Evolutionary conservation across 2,113 vertebrate genomes (phyloP), one percentile per base, ranked within the genome.

Genomic region (Anseranas semipalmata): DNA sequence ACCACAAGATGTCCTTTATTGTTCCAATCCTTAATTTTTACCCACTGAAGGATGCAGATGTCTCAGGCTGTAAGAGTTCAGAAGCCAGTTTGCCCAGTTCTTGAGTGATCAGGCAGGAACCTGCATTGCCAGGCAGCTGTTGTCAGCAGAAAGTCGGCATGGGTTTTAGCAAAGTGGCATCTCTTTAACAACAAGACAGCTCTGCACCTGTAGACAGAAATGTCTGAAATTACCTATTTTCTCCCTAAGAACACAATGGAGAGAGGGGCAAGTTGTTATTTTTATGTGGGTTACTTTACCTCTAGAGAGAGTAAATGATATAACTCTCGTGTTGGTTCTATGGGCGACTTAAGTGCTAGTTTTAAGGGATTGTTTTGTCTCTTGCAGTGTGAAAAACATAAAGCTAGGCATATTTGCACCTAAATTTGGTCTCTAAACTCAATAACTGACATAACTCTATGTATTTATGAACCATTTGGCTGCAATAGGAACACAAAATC

Each of bases 71-170:
- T 0, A 0, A 27, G 33, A 66, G 46, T 37, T 15, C 65, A 63
- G 73, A 58, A 82, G 62, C 17, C n/a, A 37, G 17, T 72, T 37
- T 53, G 4, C 12, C 21, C 21, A 16, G 87, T 93, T 52, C 0
- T 0, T 56, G 58, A 15, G 39, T 87, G n/a, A 93, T 15, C 0
- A 0, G 15, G 9, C 28, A 85, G 56, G 1, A 0, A 12, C 6
- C 37, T 0, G 0, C 7, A 1, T 41, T 46, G 37, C n/a, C 77
- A 78, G 37, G 8, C 21, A 12, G 6, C 53, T 46, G 4, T 6
- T 18, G n/a, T 48, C 6, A 4, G 37, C 71, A 37, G 65, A 85
- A 65, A 65, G 22, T 9, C 4, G 1, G 15, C 1, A 35, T 16
- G 32, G 10, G 66, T 90, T 73, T 53, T n/a, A 53, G 16, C 10